Base-by-base conservation (phyloP, 2,888 invertebrate species). In the Drosophila longiperda region DNA sequence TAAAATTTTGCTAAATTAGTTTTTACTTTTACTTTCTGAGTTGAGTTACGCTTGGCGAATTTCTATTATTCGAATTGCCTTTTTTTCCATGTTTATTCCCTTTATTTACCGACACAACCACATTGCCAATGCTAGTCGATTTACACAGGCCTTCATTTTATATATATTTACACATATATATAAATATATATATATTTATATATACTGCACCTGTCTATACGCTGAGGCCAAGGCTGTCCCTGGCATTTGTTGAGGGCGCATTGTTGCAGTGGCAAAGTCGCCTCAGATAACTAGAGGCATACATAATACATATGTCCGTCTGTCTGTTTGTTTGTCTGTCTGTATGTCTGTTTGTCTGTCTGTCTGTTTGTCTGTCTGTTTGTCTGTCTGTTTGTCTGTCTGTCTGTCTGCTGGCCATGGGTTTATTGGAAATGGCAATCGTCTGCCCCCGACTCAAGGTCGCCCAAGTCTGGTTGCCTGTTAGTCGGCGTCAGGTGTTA, bases 171-270 rank as follows among this genome's bases (percentile, higher is more conserved):
- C 17, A 17, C 52, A 65, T 66, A 62, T 42, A 65, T 66, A 53
- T 52, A 40, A 3, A 6, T 3, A 36, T 7, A 5, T 15, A 36
- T 36, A 7, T 7, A 20, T n/a, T 1, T n/a, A 15, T 34, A 50
- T 33, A 33, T 20, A 29, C 15, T 29, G 26, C 7, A 17, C 29
- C 15, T 61, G 65, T 62, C 65, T 50, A 59, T 66, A 58, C 49
- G 54, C 53, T 63, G 57, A 32, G 81, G 77, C 78, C 89, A 84
- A 84, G 84, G 84, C 76, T 85, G 80, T 71, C 61, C 62, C 79
- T 73, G 69, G 73, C 87, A 76, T 87, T 82, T 66, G 70, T 82
- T 87, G 76, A 76, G 84, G 84, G 84, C 82, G 86, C 86, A 73
- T 76, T 83, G 66, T 66, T 72, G 77, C 70, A 81, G 53, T 74